phyloP scores from a whole-genome alignment of 2,888 invertebrate species.

The Stenoptilia bipunctidactyla region DNA sequence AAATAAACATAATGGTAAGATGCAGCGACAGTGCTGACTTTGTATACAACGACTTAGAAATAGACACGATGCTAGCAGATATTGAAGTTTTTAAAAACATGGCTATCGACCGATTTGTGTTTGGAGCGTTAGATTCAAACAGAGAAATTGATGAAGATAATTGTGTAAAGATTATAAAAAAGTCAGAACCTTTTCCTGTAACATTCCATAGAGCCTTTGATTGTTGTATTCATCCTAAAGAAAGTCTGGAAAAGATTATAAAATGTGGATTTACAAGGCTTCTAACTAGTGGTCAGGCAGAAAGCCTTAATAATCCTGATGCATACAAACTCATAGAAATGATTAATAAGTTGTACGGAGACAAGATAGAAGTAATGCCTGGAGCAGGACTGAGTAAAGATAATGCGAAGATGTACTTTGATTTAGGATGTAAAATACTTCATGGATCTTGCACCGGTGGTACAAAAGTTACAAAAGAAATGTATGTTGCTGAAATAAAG shows the following conservation, averaged over 20 bases:
- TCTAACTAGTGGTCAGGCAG: conserved; percentile 86
- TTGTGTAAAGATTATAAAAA: conserved; percentile 72
- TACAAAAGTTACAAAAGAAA: conserved; percentile 22
- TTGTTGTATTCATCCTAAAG: conserved; percentile 65
- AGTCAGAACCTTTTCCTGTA: conserved; percentile 75
- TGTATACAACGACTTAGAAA: conserved; percentile 79
- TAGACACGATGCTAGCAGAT: conserved; percentile 83
- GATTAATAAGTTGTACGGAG: conserved; percentile 69
- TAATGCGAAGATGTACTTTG: conserved; percentile 77
- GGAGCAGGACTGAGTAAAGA: conserved; percentile 84
- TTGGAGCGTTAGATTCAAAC: conserved; percentile 80
- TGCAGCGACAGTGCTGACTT: conserved; percentile 87
- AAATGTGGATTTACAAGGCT: conserved; percentile 83
- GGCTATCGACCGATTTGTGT: conserved; percentile 90
- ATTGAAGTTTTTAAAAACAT: conserved; percentile 74
- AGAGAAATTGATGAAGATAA: conserved; percentile 74
- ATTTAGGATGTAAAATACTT: conserved; percentile 80
- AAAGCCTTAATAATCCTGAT: conserved; percentile 69
- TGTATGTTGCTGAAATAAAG: conserved; percentile 34
- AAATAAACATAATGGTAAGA: conserved; percentile 88
- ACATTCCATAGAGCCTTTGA: conserved; percentile 95
- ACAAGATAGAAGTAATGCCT: conserved; percentile 79
- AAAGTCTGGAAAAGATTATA: conserved; percentile 73
- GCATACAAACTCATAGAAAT: conserved; percentile 75
- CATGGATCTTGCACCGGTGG: conserved; percentile 81